Percentiles rank a stretch among this genome's conserved stretches.
These are phyloP conservation scores for Antechinus stuartii DNA, from an alignment of 2,113 vertebrate species.

Conservation along the genomic window DNA sequence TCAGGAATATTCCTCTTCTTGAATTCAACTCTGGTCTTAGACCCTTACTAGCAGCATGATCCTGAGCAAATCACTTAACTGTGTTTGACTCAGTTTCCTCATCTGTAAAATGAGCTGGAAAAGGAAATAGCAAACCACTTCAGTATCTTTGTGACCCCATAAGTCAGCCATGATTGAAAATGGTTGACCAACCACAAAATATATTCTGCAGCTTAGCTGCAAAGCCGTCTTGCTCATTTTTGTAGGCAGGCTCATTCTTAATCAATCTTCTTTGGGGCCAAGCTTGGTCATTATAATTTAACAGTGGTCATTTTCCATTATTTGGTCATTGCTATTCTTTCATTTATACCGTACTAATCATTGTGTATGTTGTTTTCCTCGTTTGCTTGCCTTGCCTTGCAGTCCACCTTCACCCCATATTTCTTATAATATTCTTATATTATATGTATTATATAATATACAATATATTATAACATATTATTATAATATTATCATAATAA, in stretches of 20 bases:
- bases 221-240: neutral
- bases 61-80: neutral
- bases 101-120: neutral
- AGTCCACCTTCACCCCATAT: neutral
- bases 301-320: neutral
- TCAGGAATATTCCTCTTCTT: neutral
- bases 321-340: neutral
- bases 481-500: too few species aligned
- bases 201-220: neutral
- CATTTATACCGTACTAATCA: neutral
- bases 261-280: neutral
- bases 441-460: too few species aligned
- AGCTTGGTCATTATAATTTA: neutral
- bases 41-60: neutral
- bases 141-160: neutral
- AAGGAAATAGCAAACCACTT: neutral
- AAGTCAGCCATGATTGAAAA: neutral
- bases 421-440: neutral
- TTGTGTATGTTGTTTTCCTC: neutral
- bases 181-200: neutral
- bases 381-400: neutral
- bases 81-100: neutral
- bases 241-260: neutral
- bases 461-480: too few species aligned
- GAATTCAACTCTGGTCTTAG: neutral